Conservation (phyloP, 2,113 vertebrate genomes). For the Cryptoleucopteryx plumbea region DNA sequence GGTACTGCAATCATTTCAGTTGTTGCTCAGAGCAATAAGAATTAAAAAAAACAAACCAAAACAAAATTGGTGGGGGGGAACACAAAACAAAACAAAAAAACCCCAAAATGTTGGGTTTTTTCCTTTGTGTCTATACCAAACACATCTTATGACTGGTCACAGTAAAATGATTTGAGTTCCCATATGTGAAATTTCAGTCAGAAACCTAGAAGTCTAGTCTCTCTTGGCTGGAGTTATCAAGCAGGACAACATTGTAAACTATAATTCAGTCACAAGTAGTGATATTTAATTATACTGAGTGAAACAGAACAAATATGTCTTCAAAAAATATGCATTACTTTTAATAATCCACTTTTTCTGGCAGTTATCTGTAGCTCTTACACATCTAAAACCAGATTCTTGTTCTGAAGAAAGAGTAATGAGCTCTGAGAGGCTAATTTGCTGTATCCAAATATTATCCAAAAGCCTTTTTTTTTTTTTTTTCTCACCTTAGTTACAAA, state of each 20-base stretch:
- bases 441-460: neutral
- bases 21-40: neutral
- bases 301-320: neutral
- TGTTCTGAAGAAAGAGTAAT: neutral
- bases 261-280: neutral
- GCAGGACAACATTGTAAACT: neutral
- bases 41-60: neutral
- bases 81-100: neutral
- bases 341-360: neutral
- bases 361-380: neutral
- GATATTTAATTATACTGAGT: neutral
- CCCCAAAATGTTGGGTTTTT: fast-evolving
- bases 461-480: neutral
- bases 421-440: neutral
- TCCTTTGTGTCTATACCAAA: neutral
- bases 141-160: neutral
- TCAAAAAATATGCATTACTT: neutral
- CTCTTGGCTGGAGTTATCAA: neutral
- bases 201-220: neutral
- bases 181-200: neutral
- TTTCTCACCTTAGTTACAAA: neutral
- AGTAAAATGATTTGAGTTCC: neutral
- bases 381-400: neutral
- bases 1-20: neutral
- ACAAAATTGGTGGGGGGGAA: no score